phyloP scores from a whole-genome alignment of 2,888 invertebrate genomes.

The Omphaloscelis lunosa region DNA sequence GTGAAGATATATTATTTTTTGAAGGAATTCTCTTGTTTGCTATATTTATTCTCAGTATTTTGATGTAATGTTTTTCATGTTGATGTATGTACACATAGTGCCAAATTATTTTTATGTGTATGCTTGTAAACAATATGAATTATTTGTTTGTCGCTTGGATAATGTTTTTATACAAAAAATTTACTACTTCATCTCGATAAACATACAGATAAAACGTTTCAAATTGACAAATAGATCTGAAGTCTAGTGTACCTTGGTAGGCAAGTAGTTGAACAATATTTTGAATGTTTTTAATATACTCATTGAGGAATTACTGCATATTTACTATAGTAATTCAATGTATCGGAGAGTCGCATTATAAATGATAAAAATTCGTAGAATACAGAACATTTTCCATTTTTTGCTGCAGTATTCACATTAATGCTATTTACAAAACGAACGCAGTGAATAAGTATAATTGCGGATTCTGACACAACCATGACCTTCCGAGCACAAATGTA shows the following conservation, averaged over 20 bases:
- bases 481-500: slow-evolving; percentile 40
- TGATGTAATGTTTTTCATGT: slow-evolving; percentile 75
- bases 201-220: slow-evolving; percentile 52
- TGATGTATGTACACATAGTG: slow-evolving; percentile 80
- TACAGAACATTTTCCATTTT: slow-evolving; percentile 38
- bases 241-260: slow-evolving; percentile 69
- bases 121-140: slow-evolving; percentile 72
- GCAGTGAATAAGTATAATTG: slow-evolving; percentile 15
- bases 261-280: slow-evolving; percentile 67
- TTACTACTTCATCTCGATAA: slow-evolving; percentile 56
- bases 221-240: slow-evolving; percentile 67
- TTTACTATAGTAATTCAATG: slow-evolving; percentile 62
- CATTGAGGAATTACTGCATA: slow-evolving; percentile 65
- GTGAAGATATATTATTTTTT: slow-evolving; percentile 83
- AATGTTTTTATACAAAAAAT: slow-evolving; percentile 58
- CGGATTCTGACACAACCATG: slow-evolving; percentile 27
- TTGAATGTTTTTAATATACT: slow-evolving; percentile 70
- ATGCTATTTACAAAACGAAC: slow-evolving; percentile 37
- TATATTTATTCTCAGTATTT: slow-evolving; percentile 78
- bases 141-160: slow-evolving; percentile 69
- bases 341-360: slow-evolving; percentile 59
- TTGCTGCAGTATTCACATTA: slow-evolving; percentile 67
- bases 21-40: slow-evolving; percentile 77
- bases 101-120: slow-evolving; percentile 84
- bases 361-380: slow-evolving; percentile 48